These are phyloP conservation scores for Lycopodina hypogea DNA, from an alignment of 37 sponge, comb jelly and placozoan species.

Conservation along the genomic window DNA sequence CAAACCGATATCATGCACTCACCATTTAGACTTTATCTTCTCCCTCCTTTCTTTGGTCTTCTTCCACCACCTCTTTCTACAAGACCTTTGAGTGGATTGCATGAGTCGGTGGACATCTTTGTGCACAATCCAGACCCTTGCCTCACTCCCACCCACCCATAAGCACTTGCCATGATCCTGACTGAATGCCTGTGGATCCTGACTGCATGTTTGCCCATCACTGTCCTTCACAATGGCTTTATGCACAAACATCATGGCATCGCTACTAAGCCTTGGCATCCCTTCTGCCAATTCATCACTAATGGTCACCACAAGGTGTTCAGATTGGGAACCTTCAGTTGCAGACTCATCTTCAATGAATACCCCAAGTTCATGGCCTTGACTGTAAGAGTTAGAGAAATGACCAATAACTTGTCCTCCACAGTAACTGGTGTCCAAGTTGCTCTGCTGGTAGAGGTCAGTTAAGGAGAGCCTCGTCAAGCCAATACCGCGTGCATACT, in stretches of 20 bases:
- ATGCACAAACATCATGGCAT: conserved; percentile 8
- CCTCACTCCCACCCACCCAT: background rate
- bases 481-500: background rate
- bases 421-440: conserved; percentile 6
- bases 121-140: conserved; percentile 37
- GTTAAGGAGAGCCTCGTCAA: background rate
- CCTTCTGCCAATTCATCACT: background rate
- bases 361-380: background rate
- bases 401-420: conserved; percentile 13
- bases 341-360: conserved; percentile 13
- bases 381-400: background rate
- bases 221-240: background rate
- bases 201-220: no score
- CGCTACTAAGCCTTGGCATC: background rate
- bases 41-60: background rate
- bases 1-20: no score
- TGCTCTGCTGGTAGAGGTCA: conserved; percentile 1
- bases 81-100: background rate
- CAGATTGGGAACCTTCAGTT: background rate
- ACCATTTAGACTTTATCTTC: background rate
- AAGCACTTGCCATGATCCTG: conserved; percentile 17
- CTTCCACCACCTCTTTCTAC: background rate
- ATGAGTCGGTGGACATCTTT: background rate
- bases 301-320: background rate
- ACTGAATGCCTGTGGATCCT: background rate